Evolutionary conservation across 2,888 invertebrate genomes (phyloP), one percentile per base, ranked within the genome.

Genomic region (Thelaira solivaga): DNA sequence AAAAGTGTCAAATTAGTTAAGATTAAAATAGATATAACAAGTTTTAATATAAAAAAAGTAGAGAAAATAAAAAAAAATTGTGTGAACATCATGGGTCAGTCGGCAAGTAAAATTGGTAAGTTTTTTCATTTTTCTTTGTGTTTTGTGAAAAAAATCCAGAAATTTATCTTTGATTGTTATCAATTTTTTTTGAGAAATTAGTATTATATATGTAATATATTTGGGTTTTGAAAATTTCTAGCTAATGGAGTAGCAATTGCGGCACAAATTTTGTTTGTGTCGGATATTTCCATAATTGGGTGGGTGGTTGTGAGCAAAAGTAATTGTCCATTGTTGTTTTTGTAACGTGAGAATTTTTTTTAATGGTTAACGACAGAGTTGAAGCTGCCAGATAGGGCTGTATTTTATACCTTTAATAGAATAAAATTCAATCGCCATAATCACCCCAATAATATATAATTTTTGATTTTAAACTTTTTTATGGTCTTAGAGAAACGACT

Each of bases 61-160:
- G n/a, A 64, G 29, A 61, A 18, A 55, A 57, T 36, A 64, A 36
- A 61, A 18, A 55, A 57, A 41, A 65, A 71, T 59, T 67, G 16
- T 41, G 36, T 49, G 34, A 74, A 65, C 61, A n/a, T n/a, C n/a
- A 86, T 86, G 86, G 86, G 86, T 61, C 85, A 86, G 78, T 85
- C 87, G 83, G 86, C 86, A 74, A 82, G 86, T 80, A 86, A 87
- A 86, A 86, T 86, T 71, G 87, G 86, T 86, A 82, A 86, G 86
- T 83, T 68, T 31, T 47, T 34, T 53, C n/a, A 31, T 29, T 62
- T 41, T 43, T 67, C 18, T 68, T 47, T 67, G 10, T 73, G n/a
- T 31, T 31, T 11, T 41, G 11, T 31, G 57, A 47, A 13, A 64
- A 57, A n/a, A n/a, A n/a, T n/a, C n/a, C n/a, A n/a, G n/a, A n/a